phyloP scores from a whole-genome alignment of 1,140 invertebrate genomes.

The Tyrophagus putrescentiae region DNA sequence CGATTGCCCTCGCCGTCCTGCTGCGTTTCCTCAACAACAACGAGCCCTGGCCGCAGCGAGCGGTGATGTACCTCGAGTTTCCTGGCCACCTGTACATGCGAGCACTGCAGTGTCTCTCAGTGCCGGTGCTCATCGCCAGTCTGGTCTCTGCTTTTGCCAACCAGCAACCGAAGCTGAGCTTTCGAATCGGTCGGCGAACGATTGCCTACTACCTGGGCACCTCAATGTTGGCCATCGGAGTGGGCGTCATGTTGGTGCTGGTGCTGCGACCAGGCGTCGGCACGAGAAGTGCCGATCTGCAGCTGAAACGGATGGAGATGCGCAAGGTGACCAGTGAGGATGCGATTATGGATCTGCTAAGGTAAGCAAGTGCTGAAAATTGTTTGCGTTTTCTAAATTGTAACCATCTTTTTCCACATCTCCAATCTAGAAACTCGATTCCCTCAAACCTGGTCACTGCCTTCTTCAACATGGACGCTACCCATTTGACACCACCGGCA shows the following conservation, averaged over 20 bases:
- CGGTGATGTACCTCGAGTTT: constrained; percentile 64
- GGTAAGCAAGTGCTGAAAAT: constrained; percentile 81
- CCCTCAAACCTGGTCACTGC: background rate
- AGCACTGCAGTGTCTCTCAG: constrained; percentile 74
- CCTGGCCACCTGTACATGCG: constrained; percentile 61
- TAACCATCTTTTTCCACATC: constrained; percentile 19
- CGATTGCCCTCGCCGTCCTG: constrained; percentile 13
- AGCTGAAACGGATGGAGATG: constrained; percentile 19
- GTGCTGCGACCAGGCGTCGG: constrained; percentile 62
- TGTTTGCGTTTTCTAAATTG: constrained; percentile 57
- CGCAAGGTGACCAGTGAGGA: constrained; percentile 60
- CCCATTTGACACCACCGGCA: too few species aligned
- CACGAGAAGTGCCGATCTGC: constrained; percentile 27
- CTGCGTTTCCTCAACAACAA: constrained; percentile 15
- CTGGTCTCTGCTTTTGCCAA: constrained; percentile 75
- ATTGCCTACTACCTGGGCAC: constrained; percentile 80
- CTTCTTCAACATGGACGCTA: background rate
- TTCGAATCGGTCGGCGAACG: constrained; percentile 52
- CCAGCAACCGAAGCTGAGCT: constrained; percentile 51
- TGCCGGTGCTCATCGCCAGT: constrained; percentile 73
- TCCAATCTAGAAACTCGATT: background rate
- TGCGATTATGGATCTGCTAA: constrained; percentile 79
- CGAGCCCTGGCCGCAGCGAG: constrained; percentile 32
- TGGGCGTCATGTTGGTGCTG: constrained; percentile 69
- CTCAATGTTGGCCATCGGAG: constrained; percentile 66